Evolutionary conservation across 2,888 invertebrate species (phyloP).

Genomic region (Cylloceria caligata): DNA sequence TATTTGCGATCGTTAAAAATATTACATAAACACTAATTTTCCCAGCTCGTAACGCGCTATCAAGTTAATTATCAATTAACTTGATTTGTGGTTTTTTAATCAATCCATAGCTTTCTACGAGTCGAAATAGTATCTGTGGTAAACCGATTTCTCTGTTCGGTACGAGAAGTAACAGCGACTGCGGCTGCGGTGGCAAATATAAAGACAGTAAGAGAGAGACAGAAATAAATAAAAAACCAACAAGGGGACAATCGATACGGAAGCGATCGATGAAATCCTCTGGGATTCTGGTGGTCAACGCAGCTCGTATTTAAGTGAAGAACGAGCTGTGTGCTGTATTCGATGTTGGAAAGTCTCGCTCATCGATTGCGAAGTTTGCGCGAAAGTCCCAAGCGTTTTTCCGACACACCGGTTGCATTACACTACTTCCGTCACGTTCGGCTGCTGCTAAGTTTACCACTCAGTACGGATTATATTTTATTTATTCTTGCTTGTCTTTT

Average conservation of each 20-base stretch:
- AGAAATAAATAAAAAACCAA: constrained; percentile 28
- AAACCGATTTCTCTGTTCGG: constrained; percentile 39
- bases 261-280: constrained; percentile 48
- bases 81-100: background rate
- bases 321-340: constrained; percentile 21
- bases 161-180: background rate
- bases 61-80: background rate
- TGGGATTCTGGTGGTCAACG: constrained; percentile 20
- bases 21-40: no score
- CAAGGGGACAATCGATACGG: constrained; percentile 54
- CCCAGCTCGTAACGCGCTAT: no score
- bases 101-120: constrained; percentile 7
- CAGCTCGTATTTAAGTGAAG: constrained; percentile 19
- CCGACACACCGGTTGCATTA: constrained; percentile 47
- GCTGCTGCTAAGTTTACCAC: constrained; percentile 18
- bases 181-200: constrained; percentile 17
- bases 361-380: constrained; percentile 49
- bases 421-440: constrained; percentile 53
- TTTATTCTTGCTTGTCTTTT: background rate
- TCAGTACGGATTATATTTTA: constrained; percentile 16
- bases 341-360: constrained; percentile 40
- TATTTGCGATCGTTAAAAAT: no score
- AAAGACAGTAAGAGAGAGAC: constrained; percentile 12
- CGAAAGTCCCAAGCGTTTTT: constrained; percentile 48
- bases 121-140: constrained; percentile 20